Base-by-base conservation (phyloP, 2,888 invertebrate species). In the Campopleginae sp. region DNA sequence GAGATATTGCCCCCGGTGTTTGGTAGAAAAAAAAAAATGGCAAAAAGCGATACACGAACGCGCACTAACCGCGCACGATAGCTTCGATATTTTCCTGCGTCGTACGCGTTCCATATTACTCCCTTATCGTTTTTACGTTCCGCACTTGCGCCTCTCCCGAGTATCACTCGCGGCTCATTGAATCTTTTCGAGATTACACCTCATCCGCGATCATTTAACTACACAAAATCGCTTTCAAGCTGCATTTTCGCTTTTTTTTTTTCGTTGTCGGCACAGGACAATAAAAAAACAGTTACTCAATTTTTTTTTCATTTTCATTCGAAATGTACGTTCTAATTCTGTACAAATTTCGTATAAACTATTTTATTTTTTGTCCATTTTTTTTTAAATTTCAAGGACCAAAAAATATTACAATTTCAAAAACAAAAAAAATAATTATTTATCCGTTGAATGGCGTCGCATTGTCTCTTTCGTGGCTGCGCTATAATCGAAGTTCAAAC, bases 1-100 rank as follows among this genome's bases (percentile, higher is more conserved):
- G 82, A 76, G 80, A 86, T 76, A 80, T 84, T 83, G 66, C 74
- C 54, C 80, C 74, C 78, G 76, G 82, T 82, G 68, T 68, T 48
- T 75, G 19, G 42, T 23, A 58, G 14, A 42, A 77, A 14, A 31
- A 14, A 46, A n/a, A 23, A n/a, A 23, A n/a, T 19, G 1, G 44
- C n/a, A 31, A 46, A n/a, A 31, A 58, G 74, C 74, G 48, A 33
- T 54, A 27, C 44, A 33, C 54, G 61, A 58, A 61, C 42, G 72
- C 74, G 74, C 61, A 71, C 19, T 38, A 61, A 74, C 74, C 58
- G 44, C 27, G 42, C 44, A 31, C 61, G 33, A 54, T 58, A 61
- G 58, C 74, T 46, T 61, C 72, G 72, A 58, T 58, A 51, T 71
- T 42, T 42, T 38, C 72, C 72, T 38, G 27, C 10, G 14, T 14